These are phyloP conservation scores for Rhyacichthys aspro DNA, from an alignment of 2,797 vertebrate species.

Conservation along the genomic window DNA sequence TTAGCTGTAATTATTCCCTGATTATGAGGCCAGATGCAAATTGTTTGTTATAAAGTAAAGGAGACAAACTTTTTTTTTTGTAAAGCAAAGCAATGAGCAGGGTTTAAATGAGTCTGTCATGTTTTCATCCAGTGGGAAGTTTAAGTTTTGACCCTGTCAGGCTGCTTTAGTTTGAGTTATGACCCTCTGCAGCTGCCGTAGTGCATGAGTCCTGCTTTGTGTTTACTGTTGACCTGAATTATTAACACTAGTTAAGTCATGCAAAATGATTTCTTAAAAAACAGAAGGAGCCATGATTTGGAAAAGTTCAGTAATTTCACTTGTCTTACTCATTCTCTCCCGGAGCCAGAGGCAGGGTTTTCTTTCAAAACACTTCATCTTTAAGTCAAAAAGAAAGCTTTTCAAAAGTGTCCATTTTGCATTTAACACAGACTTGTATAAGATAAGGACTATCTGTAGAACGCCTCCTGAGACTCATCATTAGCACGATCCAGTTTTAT, in stretches of 20 bases:
- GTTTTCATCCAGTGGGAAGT: too few species aligned
- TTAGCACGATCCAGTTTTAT: slow-evolving; percentile 36
- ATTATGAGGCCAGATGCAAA: slow-evolving; percentile 8
- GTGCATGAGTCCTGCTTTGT: too few species aligned
- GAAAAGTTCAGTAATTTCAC: background rate
- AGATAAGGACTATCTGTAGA: slow-evolving; percentile 17
- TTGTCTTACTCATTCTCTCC: background rate
- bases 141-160: too few species aligned
- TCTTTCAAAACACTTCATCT: background rate
- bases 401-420: background rate
- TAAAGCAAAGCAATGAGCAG: too few species aligned
- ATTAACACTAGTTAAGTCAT: too few species aligned
- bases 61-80: background rate
- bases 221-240: too few species aligned
- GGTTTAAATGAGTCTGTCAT: too few species aligned
- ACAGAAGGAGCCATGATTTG: background rate
- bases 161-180: too few species aligned
- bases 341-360: background rate
- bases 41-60: background rate
- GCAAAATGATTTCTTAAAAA: too few species aligned
- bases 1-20: slow-evolving; percentile 20
- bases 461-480: slow-evolving; percentile 22
- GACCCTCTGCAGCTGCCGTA: too few species aligned
- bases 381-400: background rate
- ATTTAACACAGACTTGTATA: slow-evolving; percentile 1